These are phyloP conservation scores for Muntiacus reevesi DNA, from an alignment of 2,113 vertebrate genomes.

Conservation along the genomic window DNA sequence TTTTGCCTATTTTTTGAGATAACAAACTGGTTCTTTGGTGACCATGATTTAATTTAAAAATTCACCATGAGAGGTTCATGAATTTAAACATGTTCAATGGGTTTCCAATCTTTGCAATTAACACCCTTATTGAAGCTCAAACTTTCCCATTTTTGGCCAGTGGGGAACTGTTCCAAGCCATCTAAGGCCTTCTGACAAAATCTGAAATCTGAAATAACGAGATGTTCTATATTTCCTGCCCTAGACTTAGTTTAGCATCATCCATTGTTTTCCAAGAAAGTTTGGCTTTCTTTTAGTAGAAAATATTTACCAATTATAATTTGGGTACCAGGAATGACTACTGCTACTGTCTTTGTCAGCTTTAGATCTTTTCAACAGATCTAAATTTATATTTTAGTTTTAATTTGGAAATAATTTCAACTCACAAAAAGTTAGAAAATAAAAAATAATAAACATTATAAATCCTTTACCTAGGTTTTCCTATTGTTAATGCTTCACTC, in stretches of 20 bases:
- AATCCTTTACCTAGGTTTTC: not conserved
- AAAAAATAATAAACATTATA: not conserved
- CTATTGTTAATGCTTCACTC: not conserved
- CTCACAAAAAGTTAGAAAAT: not conserved
- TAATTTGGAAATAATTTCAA: conserved; percentile 17
- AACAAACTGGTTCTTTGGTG: not conserved
- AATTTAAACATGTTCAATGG: not conserved
- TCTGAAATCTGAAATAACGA: not conserved
- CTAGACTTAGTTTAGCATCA: not conserved
- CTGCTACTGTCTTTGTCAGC: not conserved
- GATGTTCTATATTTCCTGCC: not conserved
- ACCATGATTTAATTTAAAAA: not conserved
- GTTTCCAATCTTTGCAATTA: not conserved
- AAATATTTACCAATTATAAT: not conserved
- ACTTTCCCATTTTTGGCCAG: not conserved
- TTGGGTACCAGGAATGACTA: not conserved
- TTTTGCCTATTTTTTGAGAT: conserved; percentile 4
- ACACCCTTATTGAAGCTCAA: not conserved
- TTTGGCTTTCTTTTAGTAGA: not conserved
- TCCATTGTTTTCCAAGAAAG: not conserved
- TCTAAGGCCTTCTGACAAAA: not conserved
- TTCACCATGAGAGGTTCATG: not conserved
- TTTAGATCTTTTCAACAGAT: not conserved
- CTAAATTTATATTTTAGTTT: not conserved
- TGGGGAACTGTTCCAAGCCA: not conserved